Percentiles rank a stretch among this genome's conserved stretches.
Conservation (phyloP, 2,888 invertebrate species). For the Podotricha telesiphe region DNA sequence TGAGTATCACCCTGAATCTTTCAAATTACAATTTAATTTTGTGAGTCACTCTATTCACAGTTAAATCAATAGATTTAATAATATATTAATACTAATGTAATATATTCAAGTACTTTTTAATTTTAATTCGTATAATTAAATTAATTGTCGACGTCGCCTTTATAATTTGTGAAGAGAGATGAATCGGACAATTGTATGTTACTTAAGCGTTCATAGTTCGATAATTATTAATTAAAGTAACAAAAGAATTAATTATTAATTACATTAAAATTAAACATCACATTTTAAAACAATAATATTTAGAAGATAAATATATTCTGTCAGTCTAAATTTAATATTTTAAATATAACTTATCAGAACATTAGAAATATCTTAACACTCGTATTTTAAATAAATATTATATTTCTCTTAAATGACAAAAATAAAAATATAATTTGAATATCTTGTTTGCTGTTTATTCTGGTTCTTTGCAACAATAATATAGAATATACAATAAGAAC, state of each 20-base stretch:
- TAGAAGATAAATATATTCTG: background rate
- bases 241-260: background rate
- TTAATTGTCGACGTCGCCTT: background rate
- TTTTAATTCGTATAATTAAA: too few species aligned
- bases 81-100: background rate
- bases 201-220: background rate
- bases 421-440: too few species aligned
- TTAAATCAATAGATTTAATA: background rate
- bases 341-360: background rate
- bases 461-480: too few species aligned
- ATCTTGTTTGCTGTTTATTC: too few species aligned
- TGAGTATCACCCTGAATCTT: slow-evolving; percentile 55
- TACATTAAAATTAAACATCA: background rate
- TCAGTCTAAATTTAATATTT: too few species aligned
- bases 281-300: background rate
- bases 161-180: background rate
- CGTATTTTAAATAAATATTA: too few species aligned
- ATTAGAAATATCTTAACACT: too few species aligned
- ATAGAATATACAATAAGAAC: too few species aligned
- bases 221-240: background rate
- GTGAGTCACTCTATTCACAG: slow-evolving; percentile 27
- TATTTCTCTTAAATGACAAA: too few species aligned
- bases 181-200: background rate
- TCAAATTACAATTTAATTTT: slow-evolving; percentile 23
- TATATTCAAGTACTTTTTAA: background rate